Evolutionary conservation across 2,113 vertebrate genomes (phyloP), one percentile per base, ranked within the genome.

Genomic region (Cyprinus carpio): DNA sequence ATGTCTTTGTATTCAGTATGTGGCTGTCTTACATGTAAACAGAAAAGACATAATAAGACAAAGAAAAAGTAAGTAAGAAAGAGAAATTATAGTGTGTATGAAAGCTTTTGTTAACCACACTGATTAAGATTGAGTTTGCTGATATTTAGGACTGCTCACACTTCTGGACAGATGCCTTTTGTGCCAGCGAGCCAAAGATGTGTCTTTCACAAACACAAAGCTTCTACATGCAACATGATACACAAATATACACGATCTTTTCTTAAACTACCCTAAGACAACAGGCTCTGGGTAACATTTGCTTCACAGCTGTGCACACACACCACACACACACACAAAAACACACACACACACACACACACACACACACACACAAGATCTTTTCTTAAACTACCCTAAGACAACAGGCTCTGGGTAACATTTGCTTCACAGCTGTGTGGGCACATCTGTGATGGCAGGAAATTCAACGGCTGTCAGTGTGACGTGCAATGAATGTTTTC

Each of bases 391-490:
- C 60, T 58, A 27, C 71, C n/a, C 54, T 60, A 60, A 79, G 72
- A 87, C 88, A 85, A 92, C 89, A 89, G 69, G 54, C 74, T 72
- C n/a, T 5, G 27, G 49, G 71, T 92, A 91, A 91, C 95, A 95
- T 96, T 96, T 95, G 95, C 91, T 95, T 90, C 92, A 90, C 94
- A 96, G 96, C 96, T 97, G 96, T 87, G 88, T 89, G 51, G 91
- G 92, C 95, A 95, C 97, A 97, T 97, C 95, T 97, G 96, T 94
- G 94, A 93, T 91, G 92, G 92, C 93, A 95, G 95, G 94, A 95
- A 96, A 95, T 94, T 95, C 92, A 91, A 92, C 90, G 89, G 94
- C 93, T 95, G 92, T 79, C 92, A 92, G 92, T 89, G 88, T 95
- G 95, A 96, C 62, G 89, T 87, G 92, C 92, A 90, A 92, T 87